Conservation (phyloP, 2,113 vertebrate species). For the Centrocercus urophasianus region DNA sequence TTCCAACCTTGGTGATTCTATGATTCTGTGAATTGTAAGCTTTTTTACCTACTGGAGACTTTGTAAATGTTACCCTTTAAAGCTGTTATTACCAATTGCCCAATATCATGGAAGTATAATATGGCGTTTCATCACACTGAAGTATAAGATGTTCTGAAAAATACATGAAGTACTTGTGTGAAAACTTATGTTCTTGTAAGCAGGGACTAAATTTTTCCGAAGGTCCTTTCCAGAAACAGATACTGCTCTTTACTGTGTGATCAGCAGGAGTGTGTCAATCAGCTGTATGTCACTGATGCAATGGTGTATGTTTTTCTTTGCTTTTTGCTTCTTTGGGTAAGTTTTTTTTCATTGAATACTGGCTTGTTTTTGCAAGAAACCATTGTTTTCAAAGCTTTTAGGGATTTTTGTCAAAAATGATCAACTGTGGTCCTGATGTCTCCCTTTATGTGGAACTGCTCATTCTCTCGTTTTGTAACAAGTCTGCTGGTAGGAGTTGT, state of each 20-base stretch:
- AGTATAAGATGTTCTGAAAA: neutral
- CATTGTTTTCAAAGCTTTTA: neutral
- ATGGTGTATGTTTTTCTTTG: neutral
- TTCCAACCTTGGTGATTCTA: no score
- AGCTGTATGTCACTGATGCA: neutral
- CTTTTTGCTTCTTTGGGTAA: neutral
- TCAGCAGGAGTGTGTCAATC: neutral
- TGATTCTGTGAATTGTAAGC: neutral
- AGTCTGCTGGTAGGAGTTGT: neutral
- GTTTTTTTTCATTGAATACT: neutral
- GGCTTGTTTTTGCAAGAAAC: neutral
- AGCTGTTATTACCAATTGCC: neutral
- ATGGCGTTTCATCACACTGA: neutral
- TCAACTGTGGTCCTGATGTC: accelerated
- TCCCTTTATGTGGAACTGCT: neutral
- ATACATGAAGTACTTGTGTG: neutral
- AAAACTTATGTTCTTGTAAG: neutral
- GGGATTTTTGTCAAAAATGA: neutral
- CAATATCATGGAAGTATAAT: neutral
- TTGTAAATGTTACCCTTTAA: neutral
- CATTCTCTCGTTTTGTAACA: neutral
- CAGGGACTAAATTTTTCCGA: neutral
- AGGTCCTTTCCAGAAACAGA: neutral
- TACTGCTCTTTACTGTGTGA: neutral
- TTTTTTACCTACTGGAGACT: neutral